A percentile compares a stretch with the other conserved stretches of the same genome.
These are phyloP conservation scores for Parasteatoda lunata DNA, from an alignment of 2,888 invertebrate species.

Conservation along the genomic window DNA sequence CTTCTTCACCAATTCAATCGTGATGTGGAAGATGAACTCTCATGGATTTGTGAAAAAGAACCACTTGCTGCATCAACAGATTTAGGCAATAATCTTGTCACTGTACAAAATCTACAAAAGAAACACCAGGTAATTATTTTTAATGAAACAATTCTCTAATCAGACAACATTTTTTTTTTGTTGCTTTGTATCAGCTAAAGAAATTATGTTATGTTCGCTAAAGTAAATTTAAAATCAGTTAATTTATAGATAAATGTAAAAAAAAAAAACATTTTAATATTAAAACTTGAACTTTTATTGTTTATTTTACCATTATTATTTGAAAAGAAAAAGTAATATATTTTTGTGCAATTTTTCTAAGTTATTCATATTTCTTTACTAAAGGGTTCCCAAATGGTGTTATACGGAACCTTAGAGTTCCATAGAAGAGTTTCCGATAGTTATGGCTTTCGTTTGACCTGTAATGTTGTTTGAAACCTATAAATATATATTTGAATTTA, in stretches of 20 bases:
- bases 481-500: too few species aligned
- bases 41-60: conserved; percentile 90
- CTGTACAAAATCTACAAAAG: conserved; percentile 92
- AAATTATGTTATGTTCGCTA: neutral
- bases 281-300: too few species aligned
- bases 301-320: too few species aligned
- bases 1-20: conserved; percentile 90
- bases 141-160: neutral
- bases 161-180: neutral
- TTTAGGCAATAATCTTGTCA: conserved; percentile 80
- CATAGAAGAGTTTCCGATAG: too few species aligned
- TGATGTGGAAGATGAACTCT: conserved; percentile 93
- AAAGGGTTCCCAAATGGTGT: too few species aligned
- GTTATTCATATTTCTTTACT: too few species aligned
- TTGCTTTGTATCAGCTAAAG: neutral
- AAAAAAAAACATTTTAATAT: neutral
- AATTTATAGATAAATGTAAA: neutral
- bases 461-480: too few species aligned
- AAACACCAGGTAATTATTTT: conserved; percentile 82
- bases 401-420: too few species aligned
- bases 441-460: too few species aligned
- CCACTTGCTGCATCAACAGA: conserved; percentile 83
- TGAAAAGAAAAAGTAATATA: too few species aligned
- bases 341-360: too few species aligned
- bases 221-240: neutral